A percentile compares a stretch with the other conserved stretches of the same genome.
Conservation (phyloP, 2,888 invertebrate genomes). For the Sinopyrophorus schimmeli region DNA sequence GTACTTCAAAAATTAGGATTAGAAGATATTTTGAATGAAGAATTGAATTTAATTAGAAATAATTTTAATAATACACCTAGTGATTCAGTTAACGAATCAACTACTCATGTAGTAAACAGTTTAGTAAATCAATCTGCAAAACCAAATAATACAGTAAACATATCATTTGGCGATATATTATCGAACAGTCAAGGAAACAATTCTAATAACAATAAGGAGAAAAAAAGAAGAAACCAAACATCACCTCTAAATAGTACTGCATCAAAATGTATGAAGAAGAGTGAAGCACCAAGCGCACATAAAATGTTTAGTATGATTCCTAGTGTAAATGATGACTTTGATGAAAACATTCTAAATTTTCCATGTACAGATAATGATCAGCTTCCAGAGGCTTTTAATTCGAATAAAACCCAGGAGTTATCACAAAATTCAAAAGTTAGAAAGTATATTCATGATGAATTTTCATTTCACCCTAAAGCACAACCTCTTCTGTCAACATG, state of each 20-base stretch:
- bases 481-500: no score
- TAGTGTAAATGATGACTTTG: constrained; percentile 42
- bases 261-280: constrained; percentile 35
- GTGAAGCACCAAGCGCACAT: constrained; percentile 34
- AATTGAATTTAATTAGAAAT: background rate
- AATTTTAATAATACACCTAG: no score
- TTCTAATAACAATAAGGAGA: constrained; percentile 9
- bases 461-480: no score
- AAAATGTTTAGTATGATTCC: constrained; percentile 40
- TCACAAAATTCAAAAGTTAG: no score
- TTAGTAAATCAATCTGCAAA: background rate
- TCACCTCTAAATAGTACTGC: constrained; percentile 21
- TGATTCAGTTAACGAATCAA: background rate
- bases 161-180: background rate
- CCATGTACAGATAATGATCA: background rate
- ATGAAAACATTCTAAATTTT: constrained; percentile 11
- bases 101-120: background rate
- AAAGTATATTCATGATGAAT: no score
- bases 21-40: constrained; percentile 41
- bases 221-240: constrained; percentile 17
- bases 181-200: constrained; percentile 20
- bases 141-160: background rate
- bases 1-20: constrained; percentile 46
- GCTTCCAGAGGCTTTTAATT: background rate
- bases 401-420: no score